Percentiles rank a stretch among this genome's conserved stretches.
Conservation (phyloP, 2,888 invertebrate species). For the Atherix ibis region DNA sequence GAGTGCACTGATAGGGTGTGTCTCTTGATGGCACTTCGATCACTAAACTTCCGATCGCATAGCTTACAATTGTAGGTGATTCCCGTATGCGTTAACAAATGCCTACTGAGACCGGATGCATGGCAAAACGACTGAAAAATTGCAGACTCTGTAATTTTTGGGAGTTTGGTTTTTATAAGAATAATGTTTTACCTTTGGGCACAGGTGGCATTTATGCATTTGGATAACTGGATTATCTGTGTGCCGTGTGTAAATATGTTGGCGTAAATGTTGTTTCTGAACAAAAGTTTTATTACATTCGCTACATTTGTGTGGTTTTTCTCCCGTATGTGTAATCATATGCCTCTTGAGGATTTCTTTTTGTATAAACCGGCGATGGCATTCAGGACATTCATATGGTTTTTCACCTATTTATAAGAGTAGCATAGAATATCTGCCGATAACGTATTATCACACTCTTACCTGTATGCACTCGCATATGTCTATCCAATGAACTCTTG, state of each 20-base stretch:
- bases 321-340: conserved; percentile 39
- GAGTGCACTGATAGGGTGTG: conserved; percentile 35
- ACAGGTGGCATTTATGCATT: conserved; percentile 49
- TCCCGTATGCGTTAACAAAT: conserved; percentile 47
- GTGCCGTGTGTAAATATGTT: conserved; percentile 43
- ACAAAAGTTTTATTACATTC: conserved; percentile 53
- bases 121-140: conserved; percentile 26
- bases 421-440: background rate
- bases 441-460: too few species aligned
- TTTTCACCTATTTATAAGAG: conserved; percentile 24
- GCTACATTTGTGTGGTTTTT: conserved; percentile 49
- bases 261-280: conserved; percentile 49
- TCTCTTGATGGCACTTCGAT: conserved; percentile 53
- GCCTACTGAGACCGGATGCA: conserved; percentile 50
- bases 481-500: conserved; percentile 47
- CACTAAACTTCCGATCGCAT: conserved; percentile 51
- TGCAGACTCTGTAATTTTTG: conserved; percentile 1
- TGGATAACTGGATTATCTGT: conserved; percentile 39
- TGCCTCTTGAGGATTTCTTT: conserved; percentile 51
- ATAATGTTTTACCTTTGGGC: conserved; percentile 37
- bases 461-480: conserved; percentile 52
- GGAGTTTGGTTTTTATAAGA: background rate
- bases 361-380: conserved; percentile 53
- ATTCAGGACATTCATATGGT: conserved; percentile 39
- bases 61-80: conserved; percentile 45